Conservation (phyloP, 1,140 invertebrate genomes). For the Belonocnema kinseyi region DNA sequence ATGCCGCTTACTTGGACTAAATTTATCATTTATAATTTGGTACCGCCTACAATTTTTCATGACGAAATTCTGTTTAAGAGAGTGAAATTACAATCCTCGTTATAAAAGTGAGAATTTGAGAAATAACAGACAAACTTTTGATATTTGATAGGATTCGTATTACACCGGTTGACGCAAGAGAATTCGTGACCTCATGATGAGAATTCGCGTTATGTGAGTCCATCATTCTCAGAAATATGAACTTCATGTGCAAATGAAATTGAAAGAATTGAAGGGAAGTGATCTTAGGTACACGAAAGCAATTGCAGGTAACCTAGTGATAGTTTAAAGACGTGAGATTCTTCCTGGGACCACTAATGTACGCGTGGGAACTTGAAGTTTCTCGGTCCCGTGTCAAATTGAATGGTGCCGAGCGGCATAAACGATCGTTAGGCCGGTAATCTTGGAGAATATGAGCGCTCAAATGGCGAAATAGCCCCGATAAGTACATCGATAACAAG, state of each 20-base stretch:
- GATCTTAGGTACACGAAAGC: not conserved
- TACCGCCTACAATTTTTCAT: not conserved
- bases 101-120: not conserved
- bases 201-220: constrained; percentile 7
- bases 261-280: constrained; percentile 21
- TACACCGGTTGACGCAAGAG: not conserved
- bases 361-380: constrained; percentile 55
- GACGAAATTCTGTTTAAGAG: not conserved
- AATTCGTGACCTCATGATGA: not conserved
- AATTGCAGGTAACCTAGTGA: constrained; percentile 5
- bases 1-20: too few species aligned
- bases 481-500: constrained; percentile 56
- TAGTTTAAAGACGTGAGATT: constrained; percentile 5
- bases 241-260: constrained; percentile 16
- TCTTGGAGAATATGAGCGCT: constrained; percentile 44
- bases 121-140: not conserved
- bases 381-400: constrained; percentile 53
- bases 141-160: constrained; percentile 21
- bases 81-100: not conserved
- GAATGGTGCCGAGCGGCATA: constrained; percentile 54
- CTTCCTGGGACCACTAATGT: constrained; percentile 28
- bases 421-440: constrained; percentile 51
- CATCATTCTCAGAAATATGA: constrained; percentile 16
- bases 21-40: too few species aligned
- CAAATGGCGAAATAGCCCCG: constrained; percentile 47